Evolutionary conservation across 2,113 vertebrate species (phyloP).

Genomic region (Empidonax alnorum): DNA sequence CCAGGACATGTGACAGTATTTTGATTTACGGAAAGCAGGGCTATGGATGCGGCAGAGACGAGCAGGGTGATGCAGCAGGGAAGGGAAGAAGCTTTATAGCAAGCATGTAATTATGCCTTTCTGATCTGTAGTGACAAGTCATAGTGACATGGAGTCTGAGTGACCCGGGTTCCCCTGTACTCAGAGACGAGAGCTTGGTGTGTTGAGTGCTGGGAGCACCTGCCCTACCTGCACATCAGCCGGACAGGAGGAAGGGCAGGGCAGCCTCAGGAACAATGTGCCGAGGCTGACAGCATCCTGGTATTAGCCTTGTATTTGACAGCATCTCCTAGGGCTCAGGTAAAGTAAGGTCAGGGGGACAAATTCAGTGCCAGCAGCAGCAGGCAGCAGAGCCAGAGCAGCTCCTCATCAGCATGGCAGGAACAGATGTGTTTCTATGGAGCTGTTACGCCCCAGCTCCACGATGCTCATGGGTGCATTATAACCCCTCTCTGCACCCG

Average conservation of each 20-base stretch:
- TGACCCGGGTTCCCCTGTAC: rapidly evolving
- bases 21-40: background rate
- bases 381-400: background rate
- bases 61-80: background rate
- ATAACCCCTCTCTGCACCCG: background rate
- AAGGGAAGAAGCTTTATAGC: background rate
- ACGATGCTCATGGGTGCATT: background rate
- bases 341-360: background rate
- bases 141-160: rapidly evolving
- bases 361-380: background rate
- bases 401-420: background rate
- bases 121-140: background rate
- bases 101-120: rapidly evolving
- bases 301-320: rapidly evolving
- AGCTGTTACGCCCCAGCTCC: rapidly evolving
- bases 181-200: rapidly evolving
- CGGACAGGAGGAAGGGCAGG: background rate
- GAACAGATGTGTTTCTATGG: slow-evolving; percentile 8
- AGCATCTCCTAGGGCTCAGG: background rate
- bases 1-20: rapidly evolving
- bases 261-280: background rate
- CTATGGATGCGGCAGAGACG: rapidly evolving
- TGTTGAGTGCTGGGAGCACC: background rate
- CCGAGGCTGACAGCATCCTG: background rate
- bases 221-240: background rate